Evolutionary conservation across 2,797 vertebrate genomes (phyloP).

Genomic region (Mormyrus hasselquistii): DNA sequence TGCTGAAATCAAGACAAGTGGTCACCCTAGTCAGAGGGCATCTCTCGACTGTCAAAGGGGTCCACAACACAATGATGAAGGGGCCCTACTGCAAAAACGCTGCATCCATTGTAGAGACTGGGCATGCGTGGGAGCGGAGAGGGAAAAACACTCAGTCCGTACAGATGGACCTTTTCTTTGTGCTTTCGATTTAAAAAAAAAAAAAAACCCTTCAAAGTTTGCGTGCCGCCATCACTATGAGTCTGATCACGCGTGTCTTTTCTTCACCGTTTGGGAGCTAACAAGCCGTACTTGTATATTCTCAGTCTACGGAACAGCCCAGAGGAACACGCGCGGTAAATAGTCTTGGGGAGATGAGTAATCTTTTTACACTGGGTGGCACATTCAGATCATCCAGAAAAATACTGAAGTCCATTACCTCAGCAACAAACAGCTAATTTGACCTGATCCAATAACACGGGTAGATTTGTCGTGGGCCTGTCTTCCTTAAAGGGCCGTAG

Average conservation of each 20-base stretch:
- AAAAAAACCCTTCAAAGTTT: background rate
- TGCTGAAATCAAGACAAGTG: background rate
- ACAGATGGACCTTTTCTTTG: background rate
- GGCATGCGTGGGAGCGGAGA: background rate
- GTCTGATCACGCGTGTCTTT: constrained; percentile 15
- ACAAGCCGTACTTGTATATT: constrained; percentile 31
- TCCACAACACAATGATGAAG: background rate
- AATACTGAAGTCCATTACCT: constrained; percentile 53
- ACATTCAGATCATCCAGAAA: constrained; percentile 39
- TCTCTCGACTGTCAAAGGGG: background rate
- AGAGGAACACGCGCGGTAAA: background rate
- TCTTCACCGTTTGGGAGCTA: constrained; percentile 30
- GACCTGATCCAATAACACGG: constrained; percentile 53
- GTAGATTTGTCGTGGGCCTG: constrained; percentile 55
- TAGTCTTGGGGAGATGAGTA: constrained; percentile 30
- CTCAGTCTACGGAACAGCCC: constrained; percentile 32
- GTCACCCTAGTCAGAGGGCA: background rate
- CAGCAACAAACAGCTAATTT: constrained; percentile 58
- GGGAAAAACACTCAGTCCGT: background rate
- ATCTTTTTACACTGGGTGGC: constrained; percentile 40
- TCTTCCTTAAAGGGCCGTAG: constrained; percentile 59
- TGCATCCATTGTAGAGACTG: background rate
- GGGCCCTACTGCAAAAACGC: background rate
- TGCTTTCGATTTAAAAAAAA: background rate
- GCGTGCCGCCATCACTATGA: constrained; percentile 10